Evolutionary conservation across 1,140 invertebrate genomes (phyloP).

Genomic region (Chrysopa pallens): DNA sequence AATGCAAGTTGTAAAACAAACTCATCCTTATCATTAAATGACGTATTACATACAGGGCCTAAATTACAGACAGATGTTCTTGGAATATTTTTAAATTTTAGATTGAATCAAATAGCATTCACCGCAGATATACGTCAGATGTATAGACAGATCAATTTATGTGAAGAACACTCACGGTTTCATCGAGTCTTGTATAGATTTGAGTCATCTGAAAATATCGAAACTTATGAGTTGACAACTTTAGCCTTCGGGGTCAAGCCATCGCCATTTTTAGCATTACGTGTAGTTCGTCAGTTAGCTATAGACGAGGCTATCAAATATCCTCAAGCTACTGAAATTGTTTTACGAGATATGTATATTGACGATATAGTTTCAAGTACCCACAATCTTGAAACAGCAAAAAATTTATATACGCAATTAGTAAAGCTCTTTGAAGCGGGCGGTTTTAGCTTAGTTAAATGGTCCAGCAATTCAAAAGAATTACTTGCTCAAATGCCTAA

Average conservation of each 20-base stretch:
- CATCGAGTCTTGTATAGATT: not conserved
- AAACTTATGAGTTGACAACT: not conserved
- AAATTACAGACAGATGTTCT: constrained; percentile 3
- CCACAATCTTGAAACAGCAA: constrained; percentile 4
- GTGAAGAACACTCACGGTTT: not conserved
- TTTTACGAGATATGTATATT: constrained; percentile 20
- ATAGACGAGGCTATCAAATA: constrained; percentile 6
- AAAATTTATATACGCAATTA: constrained; percentile 5
- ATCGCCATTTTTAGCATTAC: not conserved
- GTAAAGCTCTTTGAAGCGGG: constrained; percentile 2
- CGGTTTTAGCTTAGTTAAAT: constrained; percentile 6
- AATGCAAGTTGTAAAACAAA: constrained; percentile 4
- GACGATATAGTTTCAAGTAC: constrained; percentile 20
- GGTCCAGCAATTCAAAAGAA: constrained; percentile 2
- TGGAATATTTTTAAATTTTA: not conserved
- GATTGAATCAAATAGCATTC: not conserved
- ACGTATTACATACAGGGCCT: constrained; percentile 1
- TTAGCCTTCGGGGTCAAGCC: not conserved
- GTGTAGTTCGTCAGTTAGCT: constrained; percentile 10
- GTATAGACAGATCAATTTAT: not conserved
- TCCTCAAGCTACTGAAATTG: constrained; percentile 8
- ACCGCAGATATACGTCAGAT: not conserved
- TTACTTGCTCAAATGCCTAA: too few species aligned
- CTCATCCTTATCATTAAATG: constrained; percentile 1
- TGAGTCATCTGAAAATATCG: not conserved